Base-by-base conservation (phyloP, 2,888 invertebrate species). In the Tribolium freemani region DNA sequence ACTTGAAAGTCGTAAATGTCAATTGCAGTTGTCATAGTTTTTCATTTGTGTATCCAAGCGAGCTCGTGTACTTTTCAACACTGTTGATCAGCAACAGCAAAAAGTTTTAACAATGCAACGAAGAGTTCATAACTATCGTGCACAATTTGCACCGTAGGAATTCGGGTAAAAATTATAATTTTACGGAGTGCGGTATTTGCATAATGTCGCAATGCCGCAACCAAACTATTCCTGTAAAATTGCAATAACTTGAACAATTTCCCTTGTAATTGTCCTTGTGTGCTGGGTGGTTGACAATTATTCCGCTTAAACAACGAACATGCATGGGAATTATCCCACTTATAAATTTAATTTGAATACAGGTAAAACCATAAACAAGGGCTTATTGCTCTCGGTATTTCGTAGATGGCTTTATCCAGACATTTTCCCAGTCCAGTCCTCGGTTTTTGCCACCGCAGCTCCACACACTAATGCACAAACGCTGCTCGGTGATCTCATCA, bases 331-430 rank as follows among this genome's bases (percentile, higher is more conserved):
- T 71, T 70, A 61, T 72, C 71, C 68, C 51, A 60, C 69, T 75
- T 76, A 75, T 75, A 73, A 76, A 75, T 76, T 72, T 66, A 75
- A 76, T 76, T 75, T 75, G 70, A 69, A 71, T 71, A 71, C 71
- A 71, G 71, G 71, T 71, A 67, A 58, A 66, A 54, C 67, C 67
- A 61, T 61, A 67, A 71, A 71, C 71, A 71, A 71, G 67, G 48
- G 54, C 66, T 64, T 70, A 64, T 64, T 50, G 66, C 58, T 67
- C 53, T 67, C 48, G 63, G 72, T 72, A 72, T 72, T 67, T 68
- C 69, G 69, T 73, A 69, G 69, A 67, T 54, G 73, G 73, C 71
- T 73, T 75, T 69, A 69, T 73, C 68, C 70, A 71, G 64, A 73
- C 69, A 72, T 73, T 74, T 68, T 60, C 72, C 69, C 63, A 45